Base-by-base conservation (phyloP, 2,113 vertebrate genomes). In the Corythornis madagascariensis region DNA sequence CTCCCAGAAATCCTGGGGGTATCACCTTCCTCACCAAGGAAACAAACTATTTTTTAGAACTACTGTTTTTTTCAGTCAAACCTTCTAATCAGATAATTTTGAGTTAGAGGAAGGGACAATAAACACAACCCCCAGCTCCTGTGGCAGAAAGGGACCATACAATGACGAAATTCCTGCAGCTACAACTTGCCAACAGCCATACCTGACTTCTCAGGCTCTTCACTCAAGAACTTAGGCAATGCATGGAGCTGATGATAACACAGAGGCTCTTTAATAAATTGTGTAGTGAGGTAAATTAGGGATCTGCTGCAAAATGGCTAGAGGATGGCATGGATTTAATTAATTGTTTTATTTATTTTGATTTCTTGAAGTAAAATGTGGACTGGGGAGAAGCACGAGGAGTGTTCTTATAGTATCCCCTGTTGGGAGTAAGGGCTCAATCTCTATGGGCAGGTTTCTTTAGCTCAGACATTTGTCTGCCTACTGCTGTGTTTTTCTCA, bases 341-440 rank as follows among this genome's bases (percentile, higher is more conserved):
- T 52, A 0, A 18, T 35, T 6, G 66, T 53, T 89, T 31, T 71
- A 38, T 61, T 35, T 31, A 29, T 33, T 75, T 73, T 3, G 47
- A 25, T 60, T 59, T 45, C 45, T 42, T n/a, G n/a, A 82, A 64
- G 35, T 56, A 76, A 93, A 85, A 72, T 2, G 15, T 12, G 40
- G 24, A 48, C 24, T 20, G 22, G 16, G 25, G 38, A 7, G 19
- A 83, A 50, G 38, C 0, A 0, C 42, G 29, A 77, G 43, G 31
- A 10, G 20, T 21, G 10, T 53, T 66, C 52, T 45, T 29, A 7
- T 3, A 22, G 74, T 35, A 29, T 26, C 16, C 18, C 13, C 24
- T 0, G 0, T 4, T 15, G n/a, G 10, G 17, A 67, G 7, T 13
- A 78, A 78, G 22, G 22, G 29, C 48, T 65, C 0, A 0, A 10